Conservation (phyloP, 2,113 vertebrate species). For the Hemiprocne comata region DNA sequence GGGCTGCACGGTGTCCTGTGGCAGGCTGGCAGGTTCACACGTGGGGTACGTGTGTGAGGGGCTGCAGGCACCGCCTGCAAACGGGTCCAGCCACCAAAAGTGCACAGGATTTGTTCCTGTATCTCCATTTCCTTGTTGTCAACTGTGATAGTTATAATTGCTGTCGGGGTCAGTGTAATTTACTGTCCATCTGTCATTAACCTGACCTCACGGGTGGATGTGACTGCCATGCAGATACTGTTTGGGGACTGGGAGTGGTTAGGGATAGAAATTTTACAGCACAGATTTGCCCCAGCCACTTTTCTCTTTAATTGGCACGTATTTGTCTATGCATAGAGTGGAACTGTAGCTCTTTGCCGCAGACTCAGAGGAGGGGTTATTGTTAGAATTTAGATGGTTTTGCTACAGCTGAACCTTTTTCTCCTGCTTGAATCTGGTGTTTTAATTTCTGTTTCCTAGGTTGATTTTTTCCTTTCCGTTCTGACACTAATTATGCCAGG, state of each 20-base stretch:
- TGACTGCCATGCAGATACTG: constrained; percentile 82
- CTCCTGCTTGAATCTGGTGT: constrained; percentile 49
- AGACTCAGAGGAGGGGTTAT: constrained; percentile 51
- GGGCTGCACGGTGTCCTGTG: not conserved
- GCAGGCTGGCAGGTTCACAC: not conserved
- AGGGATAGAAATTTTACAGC: not conserved
- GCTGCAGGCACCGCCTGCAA: not conserved
- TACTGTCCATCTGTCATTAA: constrained; percentile 86
- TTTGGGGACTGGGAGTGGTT: constrained; percentile 32
- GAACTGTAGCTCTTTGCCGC: not conserved
- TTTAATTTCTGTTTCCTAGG: constrained; percentile 75
- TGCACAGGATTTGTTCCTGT: constrained; percentile 17
- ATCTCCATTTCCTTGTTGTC: constrained; percentile 80
- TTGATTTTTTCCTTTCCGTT: constrained; percentile 69
- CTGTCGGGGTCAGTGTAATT: constrained; percentile 86
- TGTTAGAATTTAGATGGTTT: constrained; percentile 57
- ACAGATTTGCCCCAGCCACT: constrained; percentile 13
- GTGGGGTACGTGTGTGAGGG: not conserved
- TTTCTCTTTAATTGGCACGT: not conserved
- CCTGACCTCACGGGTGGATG: constrained; percentile 78
- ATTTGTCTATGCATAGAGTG: not conserved
- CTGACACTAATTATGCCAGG: constrained; percentile 81
- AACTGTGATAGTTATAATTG: constrained; percentile 88
- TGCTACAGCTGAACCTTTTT: constrained; percentile 28
- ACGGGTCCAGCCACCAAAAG: not conserved